Evolutionary conservation across 1,140 invertebrate species (phyloP), one percentile per base, ranked within the genome.

Genomic region (Calliopsis andreniformis): DNA sequence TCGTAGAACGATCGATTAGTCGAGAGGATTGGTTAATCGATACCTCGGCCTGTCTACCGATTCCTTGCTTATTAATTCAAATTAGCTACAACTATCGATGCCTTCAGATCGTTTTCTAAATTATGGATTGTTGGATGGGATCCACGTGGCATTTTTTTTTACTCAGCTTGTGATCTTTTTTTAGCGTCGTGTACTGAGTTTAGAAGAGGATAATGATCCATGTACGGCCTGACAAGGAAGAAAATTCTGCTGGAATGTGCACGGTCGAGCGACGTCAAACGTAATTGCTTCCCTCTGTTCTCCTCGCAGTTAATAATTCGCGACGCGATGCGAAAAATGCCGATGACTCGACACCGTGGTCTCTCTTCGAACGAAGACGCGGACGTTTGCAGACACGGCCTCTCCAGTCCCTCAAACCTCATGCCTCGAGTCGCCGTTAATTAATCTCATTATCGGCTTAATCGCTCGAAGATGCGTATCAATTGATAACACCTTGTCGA

Each of bases 361-460:
- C 58, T 32, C 20, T 23, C 23, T 32, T 12, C 55, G 39, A 23
- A 20, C 35, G 42, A 32, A 64, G 20, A 42, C 69, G 56, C 32
- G 39, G 32, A 49, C 58, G 58, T 71, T 61, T 28, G n/a, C 35
- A 28, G 43, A 10, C 35, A 20, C 20, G 23, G 47, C 8, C 45
- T 18, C 30, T 23, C 18, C 45, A 35, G 28, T 61, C 73, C 39
- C 10, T 75, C 51, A 56, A 67, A 66, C 55, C 53, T 63, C 30
- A 47, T 43, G 61, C 64, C 63, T 69, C 62, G 47, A 23, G 25
- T 47, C 45, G 61, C 39, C 56, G 69, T 64, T 82, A 78, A 86
- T 86, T 82, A 80, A 85, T 85, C 69, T 85, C 68, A 86, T 85
- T 80, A 76, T 85, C 76, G 70, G 39, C 35, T 49, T 85, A 76